Conservation (phyloP, 2,888 invertebrate species). For the Pyralis farinalis region DNA sequence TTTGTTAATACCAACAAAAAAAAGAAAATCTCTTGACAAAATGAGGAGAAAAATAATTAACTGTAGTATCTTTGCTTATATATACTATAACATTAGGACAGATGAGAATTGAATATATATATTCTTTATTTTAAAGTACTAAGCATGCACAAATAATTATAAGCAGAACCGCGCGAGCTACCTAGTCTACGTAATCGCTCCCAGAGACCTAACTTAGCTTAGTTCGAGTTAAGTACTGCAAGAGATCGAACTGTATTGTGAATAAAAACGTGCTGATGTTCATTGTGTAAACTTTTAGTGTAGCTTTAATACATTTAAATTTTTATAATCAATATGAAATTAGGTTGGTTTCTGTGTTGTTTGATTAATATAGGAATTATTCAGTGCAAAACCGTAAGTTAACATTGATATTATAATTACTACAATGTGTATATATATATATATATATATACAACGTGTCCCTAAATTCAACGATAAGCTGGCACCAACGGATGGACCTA, state of each 20-base stretch:
- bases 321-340: not conserved
- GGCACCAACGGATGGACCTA: too few species aligned
- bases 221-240: slow-evolving; percentile 2
- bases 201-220: slow-evolving; percentile 3
- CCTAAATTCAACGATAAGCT: too few species aligned
- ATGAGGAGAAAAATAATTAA: too few species aligned
- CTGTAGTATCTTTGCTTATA: too few species aligned
- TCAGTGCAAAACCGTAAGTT: not conserved
- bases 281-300: not conserved
- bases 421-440: too few species aligned
- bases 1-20: too few species aligned
- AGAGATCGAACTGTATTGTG: not conserved
- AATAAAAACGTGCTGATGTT: not conserved
- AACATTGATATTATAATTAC: too few species aligned
- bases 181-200: not conserved
- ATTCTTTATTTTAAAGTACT: too few species aligned
- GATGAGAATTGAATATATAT: too few species aligned
- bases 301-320: not conserved
- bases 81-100: too few species aligned
- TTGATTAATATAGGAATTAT: not conserved
- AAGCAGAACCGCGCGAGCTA: not conserved
- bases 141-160: not conserved
- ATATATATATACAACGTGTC: too few species aligned
- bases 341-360: not conserved
- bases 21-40: too few species aligned